Evolutionary conservation across 2,888 invertebrate species (phyloP).

Genomic region (Geophilus truncorum): DNA sequence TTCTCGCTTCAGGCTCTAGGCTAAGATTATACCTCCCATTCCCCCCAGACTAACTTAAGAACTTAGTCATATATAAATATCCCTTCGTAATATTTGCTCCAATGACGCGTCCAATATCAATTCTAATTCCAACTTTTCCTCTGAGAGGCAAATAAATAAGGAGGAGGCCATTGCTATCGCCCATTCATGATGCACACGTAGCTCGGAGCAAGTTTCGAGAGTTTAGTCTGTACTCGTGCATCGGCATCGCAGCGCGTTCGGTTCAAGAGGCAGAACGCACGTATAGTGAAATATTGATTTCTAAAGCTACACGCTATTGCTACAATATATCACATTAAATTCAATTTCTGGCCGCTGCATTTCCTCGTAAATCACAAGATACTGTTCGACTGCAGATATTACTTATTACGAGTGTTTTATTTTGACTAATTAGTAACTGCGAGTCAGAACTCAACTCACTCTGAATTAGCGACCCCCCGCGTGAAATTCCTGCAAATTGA

Average conservation of each 20-base stretch:
- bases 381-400: not conserved
- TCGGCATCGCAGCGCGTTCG: not conserved
- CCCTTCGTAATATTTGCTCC: not conserved
- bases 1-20: not conserved
- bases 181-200: not conserved
- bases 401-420: not conserved
- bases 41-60: not conserved
- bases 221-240: not conserved
- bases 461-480: not conserved
- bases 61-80: no score
- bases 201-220: not conserved
- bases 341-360: not conserved
- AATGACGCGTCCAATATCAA: not conserved
- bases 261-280: not conserved
- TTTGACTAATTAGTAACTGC: not conserved
- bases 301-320: not conserved
- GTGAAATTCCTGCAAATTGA: not conserved
- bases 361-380: not conserved
- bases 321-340: conserved; percentile 20
- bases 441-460: not conserved
- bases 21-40: not conserved
- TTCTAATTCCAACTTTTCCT: not conserved
- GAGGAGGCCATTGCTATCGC: not conserved
- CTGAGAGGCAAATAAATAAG: not conserved
- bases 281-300: conserved; percentile 13